Percentiles rank a stretch among this genome's conserved stretches.
These are phyloP conservation scores for Drosophila leonis DNA, from an alignment of 2,888 invertebrate genomes.

Conservation along the genomic window DNA sequence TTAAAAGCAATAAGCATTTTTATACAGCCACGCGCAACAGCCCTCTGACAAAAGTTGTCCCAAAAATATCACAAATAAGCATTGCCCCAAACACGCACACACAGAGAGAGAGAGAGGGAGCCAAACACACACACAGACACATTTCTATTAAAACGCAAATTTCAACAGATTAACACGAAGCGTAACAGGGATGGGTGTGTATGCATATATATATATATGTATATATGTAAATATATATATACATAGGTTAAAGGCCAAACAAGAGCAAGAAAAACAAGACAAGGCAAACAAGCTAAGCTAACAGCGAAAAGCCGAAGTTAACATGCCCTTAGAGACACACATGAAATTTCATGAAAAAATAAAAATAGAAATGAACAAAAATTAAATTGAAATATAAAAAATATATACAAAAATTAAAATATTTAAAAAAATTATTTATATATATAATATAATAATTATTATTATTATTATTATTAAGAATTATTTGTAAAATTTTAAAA, in stretches of 20 bases:
- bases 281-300: neutral
- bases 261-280: neutral
- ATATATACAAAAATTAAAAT: neutral
- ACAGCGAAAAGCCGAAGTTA: neutral
- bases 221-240: neutral
- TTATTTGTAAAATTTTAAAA: too few species aligned
- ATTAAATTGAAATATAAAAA: neutral
- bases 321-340: neutral
- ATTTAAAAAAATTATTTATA: neutral
- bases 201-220: constrained; percentile 3
- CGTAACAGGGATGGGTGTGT: constrained; percentile 9
- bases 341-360: neutral
- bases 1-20: constrained; percentile 78
- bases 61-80: constrained; percentile 38
- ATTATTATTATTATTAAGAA: too few species aligned
- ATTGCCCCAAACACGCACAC: constrained; percentile 21
- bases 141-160: constrained; percentile 76
- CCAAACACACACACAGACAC: constrained; percentile 22
- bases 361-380: neutral
- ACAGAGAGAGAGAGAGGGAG: neutral
- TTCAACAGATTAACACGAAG: constrained; percentile 77
- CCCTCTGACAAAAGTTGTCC: constrained; percentile 50
- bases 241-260: constrained; percentile 8
- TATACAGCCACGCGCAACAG: constrained; percentile 49
- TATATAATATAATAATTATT: too few species aligned